Conservation (phyloP, 2,888 invertebrate genomes). For the Exocentrus adspersus region DNA sequence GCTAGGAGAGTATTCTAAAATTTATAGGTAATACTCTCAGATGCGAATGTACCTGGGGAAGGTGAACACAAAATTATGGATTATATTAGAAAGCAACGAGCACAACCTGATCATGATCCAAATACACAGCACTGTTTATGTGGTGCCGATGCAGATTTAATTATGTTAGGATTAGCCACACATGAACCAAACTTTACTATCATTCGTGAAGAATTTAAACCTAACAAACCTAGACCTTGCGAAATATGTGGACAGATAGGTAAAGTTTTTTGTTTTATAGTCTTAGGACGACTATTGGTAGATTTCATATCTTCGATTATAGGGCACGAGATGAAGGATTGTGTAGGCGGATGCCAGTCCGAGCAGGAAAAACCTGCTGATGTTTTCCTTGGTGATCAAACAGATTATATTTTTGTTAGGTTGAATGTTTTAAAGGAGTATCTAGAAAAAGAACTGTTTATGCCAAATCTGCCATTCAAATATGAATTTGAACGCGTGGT, state of each 20-base stretch:
- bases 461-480: constrained; percentile 92
- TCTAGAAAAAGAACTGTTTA: constrained; percentile 85
- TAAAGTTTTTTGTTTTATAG: constrained; percentile 49
- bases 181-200: constrained; percentile 99
- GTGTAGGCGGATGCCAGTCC: constrained; percentile 73
- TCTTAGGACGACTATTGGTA: neutral
- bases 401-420: constrained; percentile 93
- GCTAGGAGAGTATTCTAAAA: too few species aligned
- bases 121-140: constrained; percentile 98
- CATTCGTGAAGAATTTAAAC: constrained; percentile 97
- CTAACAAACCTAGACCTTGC: constrained; percentile 95
- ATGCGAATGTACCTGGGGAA: constrained; percentile 98
- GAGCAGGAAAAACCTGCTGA: constrained; percentile 66
- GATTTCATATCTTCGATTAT: constrained; percentile 44
- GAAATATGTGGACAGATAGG: constrained; percentile 91
- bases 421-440: constrained; percentile 94
- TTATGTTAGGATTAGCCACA: constrained; percentile 98
- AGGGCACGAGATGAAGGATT: constrained; percentile 96
- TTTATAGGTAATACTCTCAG: constrained; percentile 80
- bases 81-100: constrained; percentile 94
- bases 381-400: constrained; percentile 74
- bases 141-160: constrained; percentile 98
- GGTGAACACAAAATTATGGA: constrained; percentile 94
- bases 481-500: constrained; percentile 95
- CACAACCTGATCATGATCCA: constrained; percentile 95